phyloP scores from a whole-genome alignment of 1,140 invertebrate species.

The Schlechtendalia chinensis region DNA sequence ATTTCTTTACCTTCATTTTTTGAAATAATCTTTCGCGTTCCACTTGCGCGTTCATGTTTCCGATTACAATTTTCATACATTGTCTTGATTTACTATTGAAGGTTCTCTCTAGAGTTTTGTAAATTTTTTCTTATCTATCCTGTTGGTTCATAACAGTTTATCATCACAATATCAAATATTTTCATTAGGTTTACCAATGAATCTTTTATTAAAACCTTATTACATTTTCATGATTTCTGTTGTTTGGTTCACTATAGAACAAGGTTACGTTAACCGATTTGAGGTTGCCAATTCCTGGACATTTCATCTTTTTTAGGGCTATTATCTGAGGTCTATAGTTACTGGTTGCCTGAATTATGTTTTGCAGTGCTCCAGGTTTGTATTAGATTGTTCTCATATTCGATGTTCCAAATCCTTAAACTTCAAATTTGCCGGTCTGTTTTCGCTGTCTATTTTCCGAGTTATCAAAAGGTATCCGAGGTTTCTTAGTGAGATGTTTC shows the following conservation, averaged over 20 bases:
- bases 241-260: background rate
- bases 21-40: background rate
- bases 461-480: background rate
- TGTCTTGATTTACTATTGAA: background rate
- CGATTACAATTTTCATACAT: background rate
- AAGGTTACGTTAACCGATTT: background rate
- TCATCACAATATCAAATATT: background rate
- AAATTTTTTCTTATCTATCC: background rate
- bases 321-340: background rate
- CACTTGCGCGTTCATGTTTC: background rate
- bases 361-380: slow-evolving; percentile 41
- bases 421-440: background rate
- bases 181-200: background rate
- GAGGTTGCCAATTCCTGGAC: background rate
- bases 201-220: slow-evolving; percentile 12
- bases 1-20: background rate
- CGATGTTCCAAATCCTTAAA: background rate
- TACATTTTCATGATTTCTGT: background rate
- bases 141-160: background rate
- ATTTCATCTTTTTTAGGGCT: background rate
- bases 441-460: background rate
- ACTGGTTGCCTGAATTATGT: slow-evolving; percentile 41
- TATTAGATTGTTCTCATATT: slow-evolving; percentile 49
- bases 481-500: background rate
- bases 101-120: background rate